Evolutionary conservation across 1,140 invertebrate genomes (phyloP), one percentile per base, ranked within the genome.

Genomic region (Papilio helenus): DNA sequence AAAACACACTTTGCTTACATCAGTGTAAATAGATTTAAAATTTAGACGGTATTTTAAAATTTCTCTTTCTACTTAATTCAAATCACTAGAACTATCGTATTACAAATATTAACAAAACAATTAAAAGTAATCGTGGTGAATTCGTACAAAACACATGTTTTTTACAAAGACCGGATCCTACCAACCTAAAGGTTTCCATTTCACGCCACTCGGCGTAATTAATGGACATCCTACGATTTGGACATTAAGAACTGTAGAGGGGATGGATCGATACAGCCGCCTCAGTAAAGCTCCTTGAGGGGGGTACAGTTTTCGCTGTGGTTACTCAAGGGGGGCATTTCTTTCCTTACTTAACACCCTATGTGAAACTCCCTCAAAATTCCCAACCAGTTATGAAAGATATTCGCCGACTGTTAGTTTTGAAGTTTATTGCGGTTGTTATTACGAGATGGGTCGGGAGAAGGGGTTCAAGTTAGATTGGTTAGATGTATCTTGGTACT

Each of bases 191-290:
- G 86, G 87, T 86, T 88, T 86, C 86, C 86, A 87, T 88, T 91
- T 89, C 86, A 88, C 87, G 85, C 83, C 83, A 84, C 84, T 85
- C 88, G 84, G 85, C 88, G 90, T 92, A 91, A 93, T 92, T 91
- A 92, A 93, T 93, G 90, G 88, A 89, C 90, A 87, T 86, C 86
- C 90, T 89, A 90, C 92, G 87, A 93, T 92, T 89, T 91, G 90
- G 88, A 86, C 86, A 90, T 91, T 92, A 92, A 93, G 90, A 91
- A 88, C 83, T 80, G 84, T 72, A 72, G 84, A 85, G 87, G 89
- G 89, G 87, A 80, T 82, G 85, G 89, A 90, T 92, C 91, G 90
- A 93, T 92, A 87, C 55, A 79, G 86, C 82, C 81, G 83, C 87
- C 84, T 86, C 90, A 86, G 88, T 89, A 88, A 90, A 88, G 89